phyloP scores from a whole-genome alignment of 1,140 invertebrate genomes.

The Cherax quadricarinatus region DNA sequence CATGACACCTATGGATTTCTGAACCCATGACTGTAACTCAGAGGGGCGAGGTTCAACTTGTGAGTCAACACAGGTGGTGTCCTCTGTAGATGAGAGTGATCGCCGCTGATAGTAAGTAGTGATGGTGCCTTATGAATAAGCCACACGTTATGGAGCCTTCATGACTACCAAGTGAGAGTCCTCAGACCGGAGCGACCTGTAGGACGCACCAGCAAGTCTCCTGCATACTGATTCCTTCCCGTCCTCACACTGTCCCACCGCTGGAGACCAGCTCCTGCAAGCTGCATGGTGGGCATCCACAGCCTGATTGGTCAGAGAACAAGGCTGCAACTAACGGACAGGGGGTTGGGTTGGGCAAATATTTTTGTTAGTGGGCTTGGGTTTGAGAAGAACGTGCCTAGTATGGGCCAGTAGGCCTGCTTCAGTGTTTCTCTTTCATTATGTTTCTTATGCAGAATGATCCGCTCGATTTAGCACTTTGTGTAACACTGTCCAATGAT shows the following conservation, averaged over 20 bases:
- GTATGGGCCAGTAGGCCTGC: too few species aligned
- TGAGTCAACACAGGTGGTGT: not conserved
- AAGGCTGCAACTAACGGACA: too few species aligned
- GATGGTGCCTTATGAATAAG: not conserved
- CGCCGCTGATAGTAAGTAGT: not conserved
- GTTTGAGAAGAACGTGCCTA: too few species aligned
- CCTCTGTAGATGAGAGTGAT: not conserved
- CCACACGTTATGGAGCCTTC: not conserved
- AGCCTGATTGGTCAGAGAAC: too few species aligned
- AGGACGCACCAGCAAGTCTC: not conserved
- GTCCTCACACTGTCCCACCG: not conserved
- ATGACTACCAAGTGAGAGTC: not conserved
- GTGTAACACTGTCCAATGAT: too few species aligned
- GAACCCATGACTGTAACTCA: too few species aligned
- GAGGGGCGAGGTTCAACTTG: not conserved
- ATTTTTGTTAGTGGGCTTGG: too few species aligned
- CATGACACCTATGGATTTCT: too few species aligned
- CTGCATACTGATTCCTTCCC: not conserved
- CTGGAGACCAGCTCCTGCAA: not conserved
- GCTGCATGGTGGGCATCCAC: too few species aligned
- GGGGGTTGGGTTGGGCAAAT: too few species aligned
- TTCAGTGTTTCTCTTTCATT: too few species aligned
- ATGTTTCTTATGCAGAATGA: not conserved
- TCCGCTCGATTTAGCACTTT: not conserved
- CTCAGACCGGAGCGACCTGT: not conserved